Base-by-base conservation (phyloP, 2,113 vertebrate species). In the Aegypius monachus region DNA sequence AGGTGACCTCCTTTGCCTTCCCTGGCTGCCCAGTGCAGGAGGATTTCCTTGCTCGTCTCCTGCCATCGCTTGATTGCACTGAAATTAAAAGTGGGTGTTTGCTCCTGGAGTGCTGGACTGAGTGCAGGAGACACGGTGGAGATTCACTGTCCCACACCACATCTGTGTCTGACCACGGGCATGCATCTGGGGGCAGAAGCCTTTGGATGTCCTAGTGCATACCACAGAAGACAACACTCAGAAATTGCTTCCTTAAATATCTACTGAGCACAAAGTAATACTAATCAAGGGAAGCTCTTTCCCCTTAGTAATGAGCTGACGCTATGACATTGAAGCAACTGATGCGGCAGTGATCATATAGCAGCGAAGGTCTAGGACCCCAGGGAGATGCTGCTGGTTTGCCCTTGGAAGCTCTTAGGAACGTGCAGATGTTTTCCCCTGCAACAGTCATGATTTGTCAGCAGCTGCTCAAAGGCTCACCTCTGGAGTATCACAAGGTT, bases 231-330 rank as follows among this genome's bases (percentile, higher is more conserved):
- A 32, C 27, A 81, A 55, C 26, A 16, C 65, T 86, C 63, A 47
- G 71, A 85, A 52, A 8, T 13, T 59, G 26, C 78, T 96, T 91
- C 89, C 89, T 68, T 91, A 89, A 95, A 89, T 91, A 95, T 36
- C 70, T 61, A 1, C 70, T 43, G 65, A 67, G 52, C 68, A 87
- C 65, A 67, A 38, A 88, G n/a, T 16, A 16, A 50, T 45, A 10
- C 74, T 89, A 96, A 94, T 93, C 77, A 93, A 85, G 81, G 65
- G 25, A 52, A 74, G 26, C n/a, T 91, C 43, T 43, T 81, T 81
- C 52, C 23, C 56, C 17, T 43, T 31, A 3, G 48, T 86, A 67
- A 88, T 0, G 16, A 95, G 77, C 65, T 89, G 81, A 59, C 8
- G 2, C 73, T 31, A 3, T 67, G 81, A 93, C 56, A 71, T 23